phyloP scores from a whole-genome alignment of 1,140 invertebrate species.

The Rhagoletis pomonella region DNA sequence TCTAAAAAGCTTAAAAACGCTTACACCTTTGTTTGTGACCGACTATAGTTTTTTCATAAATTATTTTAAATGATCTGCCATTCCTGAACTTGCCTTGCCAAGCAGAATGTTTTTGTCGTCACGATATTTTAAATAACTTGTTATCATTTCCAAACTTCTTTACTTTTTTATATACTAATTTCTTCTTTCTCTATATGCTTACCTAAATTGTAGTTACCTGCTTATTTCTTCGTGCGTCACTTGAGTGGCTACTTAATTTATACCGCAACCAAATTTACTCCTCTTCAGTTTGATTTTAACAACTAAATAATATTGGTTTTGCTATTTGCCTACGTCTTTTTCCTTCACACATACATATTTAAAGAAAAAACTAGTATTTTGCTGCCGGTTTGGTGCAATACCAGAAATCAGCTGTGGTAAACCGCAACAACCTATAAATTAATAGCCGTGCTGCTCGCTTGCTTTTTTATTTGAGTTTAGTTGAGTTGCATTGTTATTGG shows the following conservation, averaged over 20 bases:
- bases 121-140: too few relatives aligned
- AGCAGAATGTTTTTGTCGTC: too few relatives aligned
- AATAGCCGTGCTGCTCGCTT: conserved; percentile 13
- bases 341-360: too few relatives aligned
- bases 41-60: too few relatives aligned
- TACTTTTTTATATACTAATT: too few relatives aligned
- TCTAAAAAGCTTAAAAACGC: too few relatives aligned
- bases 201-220: background rate
- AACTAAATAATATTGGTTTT: background rate
- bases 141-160: too few relatives aligned
- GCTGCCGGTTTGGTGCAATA: conserved; percentile 41
- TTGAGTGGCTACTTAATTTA: background rate
- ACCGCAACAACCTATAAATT: background rate
- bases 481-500: background rate
- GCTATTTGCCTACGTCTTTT: background rate
- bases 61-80: too few relatives aligned
- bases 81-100: too few relatives aligned
- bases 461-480: background rate
- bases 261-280: background rate
- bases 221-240: background rate
- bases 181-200: too few relatives aligned
- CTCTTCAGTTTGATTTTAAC: background rate
- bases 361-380: background rate
- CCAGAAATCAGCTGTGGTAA: conserved; percentile 34
- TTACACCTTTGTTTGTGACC: too few relatives aligned